These are phyloP conservation scores for Nomada fucata DNA, from an alignment of 2,888 invertebrate species.

Conservation along the genomic window DNA sequence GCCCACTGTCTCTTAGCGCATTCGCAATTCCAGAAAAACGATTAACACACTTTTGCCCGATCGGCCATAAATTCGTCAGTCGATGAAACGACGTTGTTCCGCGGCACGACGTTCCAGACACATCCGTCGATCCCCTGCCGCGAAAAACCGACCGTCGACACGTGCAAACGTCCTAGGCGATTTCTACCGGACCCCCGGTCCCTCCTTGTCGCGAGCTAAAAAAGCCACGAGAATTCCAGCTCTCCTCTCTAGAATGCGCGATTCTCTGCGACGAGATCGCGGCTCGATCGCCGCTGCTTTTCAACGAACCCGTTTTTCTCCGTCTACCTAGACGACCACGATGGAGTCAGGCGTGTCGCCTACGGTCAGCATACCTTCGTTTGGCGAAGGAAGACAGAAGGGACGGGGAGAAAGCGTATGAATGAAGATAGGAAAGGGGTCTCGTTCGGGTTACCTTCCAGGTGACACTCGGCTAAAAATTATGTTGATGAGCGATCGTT, in stretches of 20 bases:
- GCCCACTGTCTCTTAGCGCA: neutral
- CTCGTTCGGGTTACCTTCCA: constrained; percentile 74
- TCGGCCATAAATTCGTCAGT: constrained; percentile 19
- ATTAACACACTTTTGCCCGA: constrained; percentile 10
- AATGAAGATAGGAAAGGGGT: constrained; percentile 49
- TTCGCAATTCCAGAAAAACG: neutral
- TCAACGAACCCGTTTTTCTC: constrained; percentile 55
- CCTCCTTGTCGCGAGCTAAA: neutral
- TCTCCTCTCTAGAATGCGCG: constrained; percentile 6
- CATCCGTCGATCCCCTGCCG: constrained; percentile 10
- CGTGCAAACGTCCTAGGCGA: constrained; percentile 37
- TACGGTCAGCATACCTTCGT: constrained; percentile 36
- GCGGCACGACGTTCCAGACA: neutral
- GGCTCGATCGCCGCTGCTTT: constrained; percentile 26
- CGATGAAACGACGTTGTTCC: constrained; percentile 1
- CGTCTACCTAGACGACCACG: neutral
- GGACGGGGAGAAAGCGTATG: constrained; percentile 44
- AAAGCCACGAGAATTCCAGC: constrained; percentile 6
- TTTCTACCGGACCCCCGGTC: constrained; percentile 27
- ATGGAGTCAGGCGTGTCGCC: constrained; percentile 32
- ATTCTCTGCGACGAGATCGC: constrained; percentile 38
- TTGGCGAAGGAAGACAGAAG: constrained; percentile 58
- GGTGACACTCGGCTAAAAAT: constrained; percentile 81
- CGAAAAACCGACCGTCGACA: constrained; percentile 30
- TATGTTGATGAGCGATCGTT: constrained; percentile 80